Base-by-base conservation (phyloP, 2,113 vertebrate genomes). In the Setophaga coronata region DNA sequence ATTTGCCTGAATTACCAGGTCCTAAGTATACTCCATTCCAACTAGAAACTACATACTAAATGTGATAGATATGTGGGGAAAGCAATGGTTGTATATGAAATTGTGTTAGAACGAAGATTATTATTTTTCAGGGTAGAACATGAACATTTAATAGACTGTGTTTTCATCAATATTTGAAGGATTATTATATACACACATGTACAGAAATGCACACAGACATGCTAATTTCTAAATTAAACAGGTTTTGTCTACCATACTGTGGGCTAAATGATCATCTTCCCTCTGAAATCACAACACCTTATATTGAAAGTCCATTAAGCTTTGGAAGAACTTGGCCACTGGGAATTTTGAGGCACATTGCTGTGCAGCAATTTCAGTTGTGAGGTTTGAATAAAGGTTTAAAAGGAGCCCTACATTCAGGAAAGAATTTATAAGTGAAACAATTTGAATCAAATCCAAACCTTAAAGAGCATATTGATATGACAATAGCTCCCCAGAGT, bases 191-290 rank as follows among this genome's bases (percentile, higher is more conserved):
- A 50, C 14, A 24, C 2, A 40, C 4, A 23, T 2, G 17, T 12
- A 58, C 13, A 53, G 2, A 33, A 33, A 64, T 5, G 43, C 20
- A 66, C 17, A 66, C 3, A 36, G 21, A 56, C 7, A 31, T 29
- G 25, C 9, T 57, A 7, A 64, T 43, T 90, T 53, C 12, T 56
- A 64, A 79, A 82, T 45, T 38, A 67, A 64, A 47, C 53, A 9
- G 7, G 3, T n/a, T 38, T 70, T 57, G 3, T 11, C 53, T 38
- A 10, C 47, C 1, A 3, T 26, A 40, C 10, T 20, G 29, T 0
- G 0, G 18, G 7, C 6, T 76, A 62, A 91, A 47, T n/a, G 2
- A 58, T 14, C 5, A 13, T 82, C 66, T 89, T 85, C 28, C 26
- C 13, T 76, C 45, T 64, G 48, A 67, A 82, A 84, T 29, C n/a